A percentile compares a stretch with the other conserved stretches of the same genome.
Conservation (phyloP, 2,888 invertebrate species). For the Sesia apiformis region DNA sequence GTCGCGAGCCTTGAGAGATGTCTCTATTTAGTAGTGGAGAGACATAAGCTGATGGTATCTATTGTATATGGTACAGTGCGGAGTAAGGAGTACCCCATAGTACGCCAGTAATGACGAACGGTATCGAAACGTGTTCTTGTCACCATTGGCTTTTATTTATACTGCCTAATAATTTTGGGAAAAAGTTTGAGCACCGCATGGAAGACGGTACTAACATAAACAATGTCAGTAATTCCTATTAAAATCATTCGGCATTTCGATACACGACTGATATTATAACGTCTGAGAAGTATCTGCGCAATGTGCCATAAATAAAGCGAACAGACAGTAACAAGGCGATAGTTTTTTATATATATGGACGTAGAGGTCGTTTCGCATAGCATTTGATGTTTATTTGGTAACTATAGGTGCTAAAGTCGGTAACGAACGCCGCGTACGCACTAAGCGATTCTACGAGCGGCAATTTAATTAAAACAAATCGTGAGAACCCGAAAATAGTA, state of each 20-base stretch:
- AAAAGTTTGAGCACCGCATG: constrained; percentile 47
- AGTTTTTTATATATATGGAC: constrained; percentile 13
- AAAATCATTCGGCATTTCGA: constrained; percentile 63
- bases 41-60: no score
- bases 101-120: no score
- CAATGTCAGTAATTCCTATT: constrained; percentile 70
- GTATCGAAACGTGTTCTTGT: no score
- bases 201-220: constrained; percentile 58
- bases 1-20: no score
- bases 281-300: constrained; percentile 59
- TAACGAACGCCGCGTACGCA: background rate
- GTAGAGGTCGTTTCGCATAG: constrained; percentile 24
- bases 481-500: no score
- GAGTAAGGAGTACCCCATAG: no score
- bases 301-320: constrained; percentile 59
- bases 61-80: no score
- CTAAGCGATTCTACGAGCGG: no score
- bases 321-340: constrained; percentile 19
- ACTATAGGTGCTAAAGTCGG: constrained; percentile 14
- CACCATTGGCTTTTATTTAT: no score
- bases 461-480: no score
- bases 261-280: constrained; percentile 59
- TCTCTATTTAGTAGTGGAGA: no score
- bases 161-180: no score
- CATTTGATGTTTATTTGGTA: constrained; percentile 20